Evolutionary conservation across 2,113 vertebrate species (phyloP), one percentile per base, ranked within the genome.

Genomic region (Rhabdornis inornatus): DNA sequence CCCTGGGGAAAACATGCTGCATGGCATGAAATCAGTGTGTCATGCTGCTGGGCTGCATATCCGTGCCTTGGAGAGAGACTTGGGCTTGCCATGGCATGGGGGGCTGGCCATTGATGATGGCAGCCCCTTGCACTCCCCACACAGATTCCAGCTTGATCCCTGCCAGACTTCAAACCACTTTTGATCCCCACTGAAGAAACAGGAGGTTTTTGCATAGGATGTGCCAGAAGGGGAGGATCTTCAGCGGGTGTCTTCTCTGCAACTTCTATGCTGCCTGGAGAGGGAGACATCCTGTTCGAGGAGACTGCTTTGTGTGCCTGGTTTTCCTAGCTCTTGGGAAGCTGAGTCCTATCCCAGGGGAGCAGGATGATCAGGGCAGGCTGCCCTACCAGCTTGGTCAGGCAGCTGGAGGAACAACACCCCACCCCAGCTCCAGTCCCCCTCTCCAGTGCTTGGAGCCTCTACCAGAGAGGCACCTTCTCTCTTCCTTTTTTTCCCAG

Each of bases 231-330:
- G 24, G 47, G 37, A 66, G 89, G 27, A 33, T 87, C 24, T 16
- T 84, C 1, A 0, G 1, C 6, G 20, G 3, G 9, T 37, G 31
- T 28, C 37, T 78, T 39, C 15, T 92, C 66, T 85, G 66, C 78
- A 79, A 20, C 53, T 94, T 93, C 61, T 4, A 5, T 76, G 53
- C 84, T 76, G 78, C 95, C 82, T 96, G 74, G 89, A 94, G 89
- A 94, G 91, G 86, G 89, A 95, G 74, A 87, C 80, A 90, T 49
- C 28, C 37, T 1, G 7, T 64, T 83, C 2, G 1, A 78, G 68
- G 60, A 82, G 47, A 9, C 53, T 85, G 42, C 45, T 87, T 52
- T 39, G 31, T 40, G 21, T 75, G 59, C 33, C 59, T 63, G 16
- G 12, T 71, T 75, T 66, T 87, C 31, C 45, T 82, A 40, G 30